Evolutionary conservation across 2,113 vertebrate genomes (phyloP).

Genomic region (Chrysochloris asiatica): DNA sequence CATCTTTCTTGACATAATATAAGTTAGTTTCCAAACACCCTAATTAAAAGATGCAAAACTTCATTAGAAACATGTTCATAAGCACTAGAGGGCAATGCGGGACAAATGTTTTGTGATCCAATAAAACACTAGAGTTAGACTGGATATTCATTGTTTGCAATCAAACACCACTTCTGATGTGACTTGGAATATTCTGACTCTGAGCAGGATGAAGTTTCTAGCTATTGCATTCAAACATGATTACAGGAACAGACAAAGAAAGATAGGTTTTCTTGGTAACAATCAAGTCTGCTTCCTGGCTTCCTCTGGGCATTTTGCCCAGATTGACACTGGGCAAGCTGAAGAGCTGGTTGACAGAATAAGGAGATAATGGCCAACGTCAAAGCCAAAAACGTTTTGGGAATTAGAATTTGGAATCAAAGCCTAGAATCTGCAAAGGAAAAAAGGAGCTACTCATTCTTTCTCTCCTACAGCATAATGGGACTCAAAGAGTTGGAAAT

Average conservation of each 20-base stretch:
- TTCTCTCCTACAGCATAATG: not conserved
- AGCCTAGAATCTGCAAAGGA: not conserved
- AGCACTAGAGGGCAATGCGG: slow-evolving; percentile 69
- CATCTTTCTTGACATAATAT: not conserved
- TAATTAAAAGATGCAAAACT: slow-evolving; percentile 23
- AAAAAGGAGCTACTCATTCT: not conserved
- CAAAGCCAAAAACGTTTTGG: slow-evolving; percentile 38
- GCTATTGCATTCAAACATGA: not conserved
- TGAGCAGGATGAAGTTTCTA: not conserved
- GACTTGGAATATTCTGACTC: slow-evolving; percentile 22
- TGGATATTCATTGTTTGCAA: slow-evolving; percentile 50
- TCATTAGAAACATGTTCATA: slow-evolving; percentile 46
- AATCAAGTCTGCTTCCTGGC: slow-evolving; percentile 53
- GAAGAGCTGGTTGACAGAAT: slow-evolving; percentile 12
- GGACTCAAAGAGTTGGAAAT: not conserved
- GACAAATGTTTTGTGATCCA: slow-evolving; percentile 63
- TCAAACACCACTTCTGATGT: slow-evolving; percentile 6
- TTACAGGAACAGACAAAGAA: slow-evolving; percentile 12
- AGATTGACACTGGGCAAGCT: slow-evolving; percentile 11
- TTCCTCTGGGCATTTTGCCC: slow-evolving; percentile 44
- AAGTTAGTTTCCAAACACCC: not conserved
- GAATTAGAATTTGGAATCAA: slow-evolving; percentile 52
- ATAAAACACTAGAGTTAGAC: not conserved
- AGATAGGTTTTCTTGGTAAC: slow-evolving; percentile 53
- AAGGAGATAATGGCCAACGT: slow-evolving; percentile 46